Percentiles rank a stretch among this genome's conserved stretches.
Evolutionary conservation across 2,797 vertebrate species (phyloP).

Genomic region (Sarcophilus harrisii): DNA sequence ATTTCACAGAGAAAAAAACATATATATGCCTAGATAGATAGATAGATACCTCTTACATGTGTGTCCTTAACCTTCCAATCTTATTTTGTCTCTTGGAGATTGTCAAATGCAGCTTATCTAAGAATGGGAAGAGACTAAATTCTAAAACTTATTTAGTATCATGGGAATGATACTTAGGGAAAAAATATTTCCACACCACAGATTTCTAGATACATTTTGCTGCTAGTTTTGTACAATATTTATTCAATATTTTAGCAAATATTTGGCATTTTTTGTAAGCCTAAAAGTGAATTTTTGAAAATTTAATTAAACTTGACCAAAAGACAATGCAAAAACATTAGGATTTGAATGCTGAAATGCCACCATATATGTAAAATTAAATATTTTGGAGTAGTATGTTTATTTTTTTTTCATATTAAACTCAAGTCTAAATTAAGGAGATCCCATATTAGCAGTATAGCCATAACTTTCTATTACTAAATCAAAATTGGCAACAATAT

Average conservation of each 20-base stretch:
- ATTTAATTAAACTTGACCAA: constrained; percentile 99
- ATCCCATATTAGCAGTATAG: too few relatives aligned
- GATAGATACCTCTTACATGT: too few relatives aligned
- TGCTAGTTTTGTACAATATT: constrained; percentile 99
- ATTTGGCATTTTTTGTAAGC: constrained; percentile 99
- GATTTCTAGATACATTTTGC: constrained; percentile 99
- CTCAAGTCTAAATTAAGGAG: too few relatives aligned
- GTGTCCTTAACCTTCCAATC: constrained; percentile 99
- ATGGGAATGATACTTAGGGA: constrained; percentile 96
- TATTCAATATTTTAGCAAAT: constrained; percentile 99
- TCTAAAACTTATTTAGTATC: constrained; percentile 99
- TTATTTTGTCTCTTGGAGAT: constrained; percentile 96
- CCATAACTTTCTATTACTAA: too few relatives aligned
- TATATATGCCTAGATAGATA: too few relatives aligned
- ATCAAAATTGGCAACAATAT: too few relatives aligned
- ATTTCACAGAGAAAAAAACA: too few relatives aligned
- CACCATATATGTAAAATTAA: too few relatives aligned
- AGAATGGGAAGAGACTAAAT: constrained; percentile 97
- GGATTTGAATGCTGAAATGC: constrained; percentile 85
- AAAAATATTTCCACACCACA: constrained; percentile 99
- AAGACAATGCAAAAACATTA: constrained; percentile 99
- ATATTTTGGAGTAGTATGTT: too few relatives aligned
- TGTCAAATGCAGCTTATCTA: constrained; percentile 99
- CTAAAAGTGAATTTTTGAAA: constrained; percentile 99
- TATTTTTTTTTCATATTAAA: too few relatives aligned